A percentile compares a stretch with the other conserved stretches of the same genome.
These are phyloP conservation scores for Scaptomyza graminum DNA, from an alignment of 1,140 invertebrate genomes.

Conservation along the genomic window DNA sequence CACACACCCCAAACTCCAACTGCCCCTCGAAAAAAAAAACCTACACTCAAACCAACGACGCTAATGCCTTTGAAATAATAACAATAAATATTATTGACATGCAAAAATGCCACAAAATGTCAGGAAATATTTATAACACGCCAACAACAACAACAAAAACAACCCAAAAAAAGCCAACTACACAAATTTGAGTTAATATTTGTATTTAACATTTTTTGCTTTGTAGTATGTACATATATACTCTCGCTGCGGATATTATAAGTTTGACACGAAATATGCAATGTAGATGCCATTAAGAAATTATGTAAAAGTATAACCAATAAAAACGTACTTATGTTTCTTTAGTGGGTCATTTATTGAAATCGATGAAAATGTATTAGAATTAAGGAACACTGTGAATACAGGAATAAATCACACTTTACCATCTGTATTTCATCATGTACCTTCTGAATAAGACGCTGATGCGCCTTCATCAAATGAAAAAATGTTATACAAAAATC, in stretches of 20 bases:
- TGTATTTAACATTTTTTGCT: slow-evolving; percentile 9
- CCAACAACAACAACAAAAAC: not conserved
- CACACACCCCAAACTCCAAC: too few relatives aligned
- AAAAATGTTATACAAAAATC: too few relatives aligned
- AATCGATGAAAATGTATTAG: too few relatives aligned
- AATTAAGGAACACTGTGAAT: too few relatives aligned
- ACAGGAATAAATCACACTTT: too few relatives aligned
- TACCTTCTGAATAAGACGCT: too few relatives aligned
- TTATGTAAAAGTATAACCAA: not conserved
- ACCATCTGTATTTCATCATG: too few relatives aligned
- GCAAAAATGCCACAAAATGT: slow-evolving; percentile 51
- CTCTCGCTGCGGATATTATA: not conserved
- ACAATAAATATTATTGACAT: slow-evolving; percentile 63
- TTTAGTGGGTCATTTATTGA: too few relatives aligned
- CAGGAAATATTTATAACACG: slow-evolving; percentile 49
- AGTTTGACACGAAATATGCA: not conserved
- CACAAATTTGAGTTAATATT: slow-evolving; percentile 34
- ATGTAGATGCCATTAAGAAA: not conserved
- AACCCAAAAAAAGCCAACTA: slow-evolving; percentile 1
- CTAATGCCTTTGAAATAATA: slow-evolving; percentile 51
- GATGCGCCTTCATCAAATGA: too few relatives aligned
- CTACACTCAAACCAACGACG: not conserved
- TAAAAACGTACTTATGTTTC: not conserved
- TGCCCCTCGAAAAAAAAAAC: too few relatives aligned
- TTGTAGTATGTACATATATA: not conserved